Evolutionary conservation across 2,797 vertebrate genomes (phyloP).

Genomic region (Gymnopithys bicolor): DNA sequence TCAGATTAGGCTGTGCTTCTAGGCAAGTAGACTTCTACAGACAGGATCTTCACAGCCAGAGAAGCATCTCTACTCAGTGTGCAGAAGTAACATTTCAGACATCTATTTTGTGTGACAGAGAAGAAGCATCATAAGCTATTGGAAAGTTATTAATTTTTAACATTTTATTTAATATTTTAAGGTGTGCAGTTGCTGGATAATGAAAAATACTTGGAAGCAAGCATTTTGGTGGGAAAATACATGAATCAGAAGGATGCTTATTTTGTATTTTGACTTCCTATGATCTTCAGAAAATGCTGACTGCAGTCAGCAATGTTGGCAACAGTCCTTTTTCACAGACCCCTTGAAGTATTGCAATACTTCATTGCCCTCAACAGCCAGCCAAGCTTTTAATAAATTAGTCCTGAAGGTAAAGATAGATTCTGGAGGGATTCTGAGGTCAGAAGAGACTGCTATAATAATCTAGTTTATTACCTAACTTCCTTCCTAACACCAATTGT

Average conservation of each 20-base stretch:
- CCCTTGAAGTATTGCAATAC: constrained; percentile 50
- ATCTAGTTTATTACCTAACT: constrained; percentile 33
- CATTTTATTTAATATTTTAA: constrained; percentile 61
- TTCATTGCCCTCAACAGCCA: not conserved
- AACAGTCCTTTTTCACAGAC: constrained; percentile 42
- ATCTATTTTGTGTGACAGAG: constrained; percentile 34
- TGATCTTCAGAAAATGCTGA: constrained; percentile 67
- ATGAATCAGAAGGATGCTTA: constrained; percentile 57
- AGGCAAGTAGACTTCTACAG: not conserved
- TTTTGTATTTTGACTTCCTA: constrained; percentile 57
- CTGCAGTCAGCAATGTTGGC: constrained; percentile 45
- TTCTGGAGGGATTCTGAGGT: constrained; percentile 47
- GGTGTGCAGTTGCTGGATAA: constrained; percentile 14
- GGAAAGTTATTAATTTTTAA: constrained; percentile 52
- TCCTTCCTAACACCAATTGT: constrained; percentile 10
- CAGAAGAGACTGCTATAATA: constrained; percentile 33
- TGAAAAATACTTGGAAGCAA: constrained; percentile 48
- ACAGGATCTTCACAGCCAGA: not conserved
- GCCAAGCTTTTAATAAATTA: constrained; percentile 63
- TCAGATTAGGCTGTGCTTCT: not conserved
- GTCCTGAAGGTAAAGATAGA: constrained; percentile 7
- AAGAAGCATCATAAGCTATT: constrained; percentile 7
- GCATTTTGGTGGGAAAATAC: not conserved
- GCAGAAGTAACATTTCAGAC: constrained; percentile 15
- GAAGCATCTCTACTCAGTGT: not conserved